These are phyloP conservation scores for Caenorhabditis sp. DNA, from an alignment of 2,888 invertebrate genomes.

Conservation along the genomic window DNA sequence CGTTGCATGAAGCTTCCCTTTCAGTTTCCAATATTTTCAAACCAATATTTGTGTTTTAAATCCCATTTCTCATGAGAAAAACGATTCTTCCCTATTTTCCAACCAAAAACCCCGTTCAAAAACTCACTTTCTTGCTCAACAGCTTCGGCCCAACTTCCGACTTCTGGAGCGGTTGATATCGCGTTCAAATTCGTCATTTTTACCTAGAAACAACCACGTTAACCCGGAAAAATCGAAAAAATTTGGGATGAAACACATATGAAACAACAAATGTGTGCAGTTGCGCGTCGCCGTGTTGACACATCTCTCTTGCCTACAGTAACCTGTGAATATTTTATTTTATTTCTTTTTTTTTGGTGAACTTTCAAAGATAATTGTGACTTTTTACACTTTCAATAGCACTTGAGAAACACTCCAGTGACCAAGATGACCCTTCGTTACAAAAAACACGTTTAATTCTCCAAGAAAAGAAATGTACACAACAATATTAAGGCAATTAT, in stretches of 20 bases:
- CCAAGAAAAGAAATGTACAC: no score
- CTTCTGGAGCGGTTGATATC: slow-evolving; percentile 46
- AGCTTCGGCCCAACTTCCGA: slow-evolving; percentile 65
- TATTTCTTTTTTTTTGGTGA: no score
- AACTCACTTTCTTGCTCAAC: slow-evolving; percentile 60
- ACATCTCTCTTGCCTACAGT: background rate
- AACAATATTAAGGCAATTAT: no score
- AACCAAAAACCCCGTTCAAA: background rate
- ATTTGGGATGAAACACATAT: background rate
- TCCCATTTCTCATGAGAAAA: background rate
- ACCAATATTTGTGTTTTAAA: background rate
- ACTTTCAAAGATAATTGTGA: no score
- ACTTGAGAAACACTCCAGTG: no score
- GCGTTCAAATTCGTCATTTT: slow-evolving; percentile 25
- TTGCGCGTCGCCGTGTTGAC: slow-evolving; percentile 1
- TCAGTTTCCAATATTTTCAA: no score
- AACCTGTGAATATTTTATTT: background rate
- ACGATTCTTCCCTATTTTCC: background rate
- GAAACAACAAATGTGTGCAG: background rate
- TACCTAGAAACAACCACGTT: no score
- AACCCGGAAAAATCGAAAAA: background rate
- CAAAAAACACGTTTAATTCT: no score
- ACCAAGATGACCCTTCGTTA: no score
- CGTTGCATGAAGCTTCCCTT: no score
- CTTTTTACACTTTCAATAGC: no score